Base-by-base conservation (phyloP, 2,113 vertebrate species). In the Microcebus lehilahytsara region DNA sequence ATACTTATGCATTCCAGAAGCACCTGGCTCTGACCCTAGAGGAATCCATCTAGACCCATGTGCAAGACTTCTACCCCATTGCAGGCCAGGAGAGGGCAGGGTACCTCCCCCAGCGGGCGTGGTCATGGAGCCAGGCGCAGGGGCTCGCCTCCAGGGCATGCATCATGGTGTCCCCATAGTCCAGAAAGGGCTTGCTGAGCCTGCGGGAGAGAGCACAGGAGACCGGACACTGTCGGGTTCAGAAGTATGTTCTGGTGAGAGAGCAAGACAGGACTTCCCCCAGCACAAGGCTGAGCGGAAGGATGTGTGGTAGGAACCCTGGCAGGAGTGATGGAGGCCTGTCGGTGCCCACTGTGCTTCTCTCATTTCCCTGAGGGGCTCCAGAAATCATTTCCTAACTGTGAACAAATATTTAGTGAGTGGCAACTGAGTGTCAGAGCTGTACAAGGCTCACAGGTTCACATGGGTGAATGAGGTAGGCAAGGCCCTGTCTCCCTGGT, bases 41-140 rank as follows among this genome's bases (percentile, higher is more conserved):
- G 53, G 23, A 46, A n/a, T 42, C n/a, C 60, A n/a, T 51, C n/a
- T 66, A 30, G 71, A 34, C 30, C 20, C n/a, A 6, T 22, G 37
- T 86, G 71, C 14, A 20, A 56, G 30, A 13, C 91, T 67, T 34
- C 19, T 34, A 40, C 64, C 75, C 53, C 11, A 58, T 30, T 34
- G 4, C 62, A 42, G 51, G 16, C 75, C 79, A 88, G 74, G 51
- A 80, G 9, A 42, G 56, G 34, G 62, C 37, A 77, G 19, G 58
- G 95, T 98, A 99, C 99, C 99, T 99, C 98, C 99, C 99, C 99
- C 98, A 99, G 6, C 96, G 3, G 0, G 99, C 99, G 20, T 99
- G 98, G 85, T 98, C 98, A 93, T 98, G 98, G 83, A 99, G 97
- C 98, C 99, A 99, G 0, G 98, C 78, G 0, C 98, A 98, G 20